phyloP scores from a whole-genome alignment of 37 sponge, comb jelly and placozoan species.

The Geodia barretti region DNA sequence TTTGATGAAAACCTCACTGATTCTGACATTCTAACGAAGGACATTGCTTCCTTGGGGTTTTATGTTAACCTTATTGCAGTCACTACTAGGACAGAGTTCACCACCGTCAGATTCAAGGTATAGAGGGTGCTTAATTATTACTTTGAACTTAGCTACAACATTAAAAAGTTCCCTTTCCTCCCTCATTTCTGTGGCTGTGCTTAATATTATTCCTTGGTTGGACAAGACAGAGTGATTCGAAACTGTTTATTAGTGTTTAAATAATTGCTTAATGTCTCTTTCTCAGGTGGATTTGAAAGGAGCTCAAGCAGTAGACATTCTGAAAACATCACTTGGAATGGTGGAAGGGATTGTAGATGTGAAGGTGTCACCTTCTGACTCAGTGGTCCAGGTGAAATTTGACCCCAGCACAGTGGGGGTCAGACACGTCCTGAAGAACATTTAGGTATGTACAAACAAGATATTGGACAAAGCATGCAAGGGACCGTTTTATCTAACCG shows the following conservation, averaged over 20 bases:
- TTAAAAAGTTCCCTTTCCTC: too few relatives aligned
- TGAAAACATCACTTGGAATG: conserved; percentile 50
- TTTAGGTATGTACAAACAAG: conserved; percentile 39
- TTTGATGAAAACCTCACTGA: conserved; percentile 30
- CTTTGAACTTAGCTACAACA: too few relatives aligned
- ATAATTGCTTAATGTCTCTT: not conserved
- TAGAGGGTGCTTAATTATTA: too few relatives aligned
- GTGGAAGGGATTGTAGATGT: conserved; percentile 51
- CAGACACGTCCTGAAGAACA: conserved; percentile 66
- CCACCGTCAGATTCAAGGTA: not conserved
- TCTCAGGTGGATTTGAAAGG: not conserved
- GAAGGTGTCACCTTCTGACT: conserved; percentile 20
- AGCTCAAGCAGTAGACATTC: not conserved
- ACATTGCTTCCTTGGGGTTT: conserved; percentile 54
- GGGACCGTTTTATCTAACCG: too few relatives aligned
- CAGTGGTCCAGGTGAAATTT: conserved; percentile 68
- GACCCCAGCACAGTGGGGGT: conserved; percentile 68
- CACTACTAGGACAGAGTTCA: not conserved
- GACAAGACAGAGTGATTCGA: not conserved
- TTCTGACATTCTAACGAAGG: conserved; percentile 23
- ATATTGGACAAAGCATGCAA: too few relatives aligned
- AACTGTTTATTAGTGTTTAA: not conserved
- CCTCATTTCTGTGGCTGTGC: too few relatives aligned
- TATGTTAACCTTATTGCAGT: conserved; percentile 13
- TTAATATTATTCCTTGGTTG: too few relatives aligned